Evolutionary conservation across 2,888 invertebrate genomes (phyloP).

Genomic region (Agrochola litura): DNA sequence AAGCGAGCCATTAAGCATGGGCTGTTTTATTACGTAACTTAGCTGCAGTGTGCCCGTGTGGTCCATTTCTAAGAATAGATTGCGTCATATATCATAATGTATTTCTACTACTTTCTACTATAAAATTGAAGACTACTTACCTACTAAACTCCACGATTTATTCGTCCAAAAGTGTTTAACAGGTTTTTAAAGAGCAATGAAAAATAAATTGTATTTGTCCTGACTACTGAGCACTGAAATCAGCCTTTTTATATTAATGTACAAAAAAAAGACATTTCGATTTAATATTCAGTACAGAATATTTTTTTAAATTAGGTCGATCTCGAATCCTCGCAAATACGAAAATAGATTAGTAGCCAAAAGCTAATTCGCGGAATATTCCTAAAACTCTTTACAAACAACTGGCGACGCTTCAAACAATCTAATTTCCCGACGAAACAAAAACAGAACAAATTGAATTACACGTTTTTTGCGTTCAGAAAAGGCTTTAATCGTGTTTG

Average conservation of each 20-base stretch:
- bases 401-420: constrained; percentile 62
- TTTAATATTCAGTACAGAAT: background rate
- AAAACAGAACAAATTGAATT: constrained; percentile 67
- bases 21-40: constrained; percentile 53
- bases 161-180: background rate
- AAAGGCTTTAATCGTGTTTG: constrained; percentile 64
- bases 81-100: background rate
- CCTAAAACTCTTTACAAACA: constrained; percentile 39
- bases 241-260: background rate
- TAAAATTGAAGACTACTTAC: background rate
- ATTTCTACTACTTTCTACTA: too few relatives aligned
- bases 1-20: constrained; percentile 52
- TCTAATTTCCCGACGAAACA: constrained; percentile 65
- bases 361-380: constrained; percentile 20
- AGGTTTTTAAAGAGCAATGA: background rate
- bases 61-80: constrained; percentile 32
- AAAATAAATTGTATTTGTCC: background rate
- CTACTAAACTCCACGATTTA: background rate
- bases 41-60: constrained; percentile 26
- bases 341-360: constrained; percentile 31
- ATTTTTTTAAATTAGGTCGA: constrained; percentile 19
- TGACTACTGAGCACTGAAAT: background rate
- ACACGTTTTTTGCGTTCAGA: constrained; percentile 61
- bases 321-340: constrained; percentile 16
- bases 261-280: background rate